Conservation (phyloP, 2,113 vertebrate genomes). For the Orientallactaga bullata region DNA sequence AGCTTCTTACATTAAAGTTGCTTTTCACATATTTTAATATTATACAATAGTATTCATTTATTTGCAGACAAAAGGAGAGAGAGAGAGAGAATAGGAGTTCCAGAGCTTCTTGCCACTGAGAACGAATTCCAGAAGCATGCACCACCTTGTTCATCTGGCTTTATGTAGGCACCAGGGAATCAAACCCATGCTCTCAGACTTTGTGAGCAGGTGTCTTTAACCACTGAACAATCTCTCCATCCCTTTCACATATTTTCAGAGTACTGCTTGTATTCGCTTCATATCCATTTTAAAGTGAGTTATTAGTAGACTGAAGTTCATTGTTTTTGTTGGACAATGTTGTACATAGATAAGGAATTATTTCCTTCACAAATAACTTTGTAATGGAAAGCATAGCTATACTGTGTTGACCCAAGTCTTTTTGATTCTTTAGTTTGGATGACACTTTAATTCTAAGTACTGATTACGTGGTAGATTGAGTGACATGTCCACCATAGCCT, state of each 20-base stretch:
- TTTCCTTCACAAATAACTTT: slow-evolving; percentile 93
- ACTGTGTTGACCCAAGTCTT: slow-evolving; percentile 90
- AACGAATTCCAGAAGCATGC: too few relatives aligned
- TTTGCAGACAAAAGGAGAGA: too few relatives aligned
- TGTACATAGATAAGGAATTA: slow-evolving; percentile 89
- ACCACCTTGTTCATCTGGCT: too few relatives aligned
- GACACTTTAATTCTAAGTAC: slow-evolving; percentile 89
- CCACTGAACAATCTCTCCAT: too few relatives aligned
- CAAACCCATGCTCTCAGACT: too few relatives aligned
- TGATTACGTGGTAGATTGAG: too few relatives aligned
- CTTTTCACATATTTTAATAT: slow-evolving; percentile 86
- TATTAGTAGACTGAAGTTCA: slow-evolving; percentile 92
- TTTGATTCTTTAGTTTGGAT: slow-evolving; percentile 92
- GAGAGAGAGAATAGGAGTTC: too few relatives aligned
- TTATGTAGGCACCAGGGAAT: too few relatives aligned
- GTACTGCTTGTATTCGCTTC: slow-evolving; percentile 91
- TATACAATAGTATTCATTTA: too few relatives aligned
- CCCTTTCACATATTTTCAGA: slow-evolving; percentile 84
- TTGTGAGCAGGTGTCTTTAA: too few relatives aligned
- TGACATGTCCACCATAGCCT: too few relatives aligned
- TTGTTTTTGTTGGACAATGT: slow-evolving; percentile 91
- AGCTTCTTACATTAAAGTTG: slow-evolving; percentile 93
- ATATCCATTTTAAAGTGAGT: slow-evolving; percentile 94
- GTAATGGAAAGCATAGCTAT: slow-evolving; percentile 92
- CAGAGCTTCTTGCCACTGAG: too few relatives aligned